Evolutionary conservation across 2,888 invertebrate genomes (phyloP).

Genomic region (Suillia variegata): DNA sequence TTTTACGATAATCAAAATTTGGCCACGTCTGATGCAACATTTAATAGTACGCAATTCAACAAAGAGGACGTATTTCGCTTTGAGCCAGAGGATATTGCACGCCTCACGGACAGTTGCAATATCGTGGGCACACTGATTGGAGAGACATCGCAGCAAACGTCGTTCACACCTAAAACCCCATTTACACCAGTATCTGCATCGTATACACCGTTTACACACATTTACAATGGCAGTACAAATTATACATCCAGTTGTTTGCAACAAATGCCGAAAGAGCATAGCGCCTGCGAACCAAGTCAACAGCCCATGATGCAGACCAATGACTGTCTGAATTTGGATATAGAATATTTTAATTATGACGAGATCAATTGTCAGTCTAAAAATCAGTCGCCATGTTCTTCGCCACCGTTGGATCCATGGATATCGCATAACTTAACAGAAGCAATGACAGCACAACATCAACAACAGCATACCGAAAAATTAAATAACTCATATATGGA

Average conservation of each 20-base stretch:
- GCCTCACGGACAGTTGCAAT: constrained; percentile 45
- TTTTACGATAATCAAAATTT: constrained; percentile 39
- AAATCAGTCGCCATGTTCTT: constrained; percentile 61
- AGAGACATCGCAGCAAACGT: constrained; percentile 28
- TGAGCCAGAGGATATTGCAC: constrained; percentile 61
- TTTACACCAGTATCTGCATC: constrained; percentile 36
- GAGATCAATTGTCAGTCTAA: constrained; percentile 62
- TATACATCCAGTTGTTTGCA: not conserved
- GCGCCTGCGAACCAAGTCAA: constrained; percentile 12
- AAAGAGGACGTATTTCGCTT: constrained; percentile 59
- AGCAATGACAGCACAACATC: constrained; percentile 17
- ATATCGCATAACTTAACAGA: constrained; percentile 53
- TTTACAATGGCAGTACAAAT: not conserved
- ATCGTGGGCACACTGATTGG: constrained; percentile 26
- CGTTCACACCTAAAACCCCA: constrained; percentile 40
- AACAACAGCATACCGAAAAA: constrained; percentile 40
- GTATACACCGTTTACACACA: constrained; percentile 12
- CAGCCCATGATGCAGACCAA: constrained; percentile 11
- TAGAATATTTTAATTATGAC: constrained; percentile 61
- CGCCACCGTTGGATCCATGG: constrained; percentile 61
- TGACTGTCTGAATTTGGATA: constrained; percentile 48
- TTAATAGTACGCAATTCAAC: constrained; percentile 35
- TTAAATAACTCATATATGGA: constrained; percentile 37
- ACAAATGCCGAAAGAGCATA: constrained; percentile 14
- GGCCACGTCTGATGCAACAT: constrained; percentile 30